Evolutionary conservation across 1,140 invertebrate genomes (phyloP).

Genomic region (Bombus pascuorum): DNA sequence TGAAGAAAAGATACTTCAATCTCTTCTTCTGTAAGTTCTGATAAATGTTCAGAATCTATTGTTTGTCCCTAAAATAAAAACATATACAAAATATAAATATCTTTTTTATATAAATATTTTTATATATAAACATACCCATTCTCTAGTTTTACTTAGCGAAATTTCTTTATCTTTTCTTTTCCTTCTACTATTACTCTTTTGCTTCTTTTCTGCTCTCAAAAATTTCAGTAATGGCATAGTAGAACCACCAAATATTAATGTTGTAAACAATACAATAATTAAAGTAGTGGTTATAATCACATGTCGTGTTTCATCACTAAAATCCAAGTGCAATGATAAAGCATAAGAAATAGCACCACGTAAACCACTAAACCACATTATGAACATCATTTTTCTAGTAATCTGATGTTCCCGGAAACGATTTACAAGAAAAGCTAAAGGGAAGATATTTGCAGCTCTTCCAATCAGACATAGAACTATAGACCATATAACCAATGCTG

Average conservation of each 20-base stretch:
- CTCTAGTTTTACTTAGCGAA: slow-evolving; percentile 97
- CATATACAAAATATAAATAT: not conserved
- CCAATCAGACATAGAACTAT: slow-evolving; percentile 96
- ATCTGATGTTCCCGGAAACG: slow-evolving; percentile 99
- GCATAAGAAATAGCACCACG: slow-evolving; percentile 99
- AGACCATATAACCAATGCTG: slow-evolving; percentile 95
- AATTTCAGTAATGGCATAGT: slow-evolving; percentile 98
- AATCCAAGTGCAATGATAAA: slow-evolving; percentile 96
- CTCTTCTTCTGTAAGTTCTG: slow-evolving; percentile 97
- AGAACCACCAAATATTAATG: slow-evolving; percentile 96
- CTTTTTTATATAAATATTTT: not conserved
- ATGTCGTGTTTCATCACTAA: slow-evolving; percentile 95
- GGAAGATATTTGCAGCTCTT: slow-evolving; percentile 98
- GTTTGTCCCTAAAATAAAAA: slow-evolving; percentile 89
- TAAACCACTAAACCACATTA: slow-evolving; percentile 99
- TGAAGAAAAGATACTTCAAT: slow-evolving; percentile 89
- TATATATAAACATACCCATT: slow-evolving; percentile 87
- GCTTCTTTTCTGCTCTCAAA: slow-evolving; percentile 87
- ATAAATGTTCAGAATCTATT: slow-evolving; percentile 97
- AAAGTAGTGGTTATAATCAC: slow-evolving; percentile 98
- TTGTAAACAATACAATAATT: slow-evolving; percentile 98
- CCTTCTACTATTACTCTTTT: slow-evolving; percentile 82
- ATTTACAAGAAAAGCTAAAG: slow-evolving; percentile 95
- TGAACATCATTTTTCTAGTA: slow-evolving; percentile 99
- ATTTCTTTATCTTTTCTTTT: slow-evolving; percentile 92